Conservation (phyloP, 2,888 invertebrate species). For the Drepana falcataria region DNA sequence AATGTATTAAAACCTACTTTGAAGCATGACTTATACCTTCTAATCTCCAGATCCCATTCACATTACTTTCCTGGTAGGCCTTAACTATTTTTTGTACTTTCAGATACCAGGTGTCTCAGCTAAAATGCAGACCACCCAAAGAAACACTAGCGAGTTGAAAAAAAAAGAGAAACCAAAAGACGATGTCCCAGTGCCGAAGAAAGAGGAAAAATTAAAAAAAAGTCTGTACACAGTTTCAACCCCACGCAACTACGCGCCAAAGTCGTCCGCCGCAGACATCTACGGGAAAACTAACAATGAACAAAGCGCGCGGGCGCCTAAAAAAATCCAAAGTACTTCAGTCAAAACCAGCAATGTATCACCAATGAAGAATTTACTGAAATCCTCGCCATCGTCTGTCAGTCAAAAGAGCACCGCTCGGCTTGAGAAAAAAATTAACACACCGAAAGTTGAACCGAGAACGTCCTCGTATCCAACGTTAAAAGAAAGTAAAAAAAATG, state of each 20-base stretch:
- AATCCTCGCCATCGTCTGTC: slow-evolving; percentile 47
- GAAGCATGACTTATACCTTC: too few relatives aligned
- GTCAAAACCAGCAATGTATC: slow-evolving; percentile 29
- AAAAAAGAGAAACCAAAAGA: slow-evolving; percentile 39
- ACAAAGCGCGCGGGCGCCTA: slow-evolving; percentile 38
- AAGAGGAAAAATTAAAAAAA: slow-evolving; percentile 51
- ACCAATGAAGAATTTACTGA: slow-evolving; percentile 53
- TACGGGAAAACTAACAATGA: slow-evolving; percentile 46
- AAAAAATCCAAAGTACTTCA: slow-evolving; percentile 30
- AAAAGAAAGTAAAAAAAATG: slow-evolving; percentile 25
- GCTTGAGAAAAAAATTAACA: slow-evolving; percentile 15
- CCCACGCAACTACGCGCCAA: slow-evolving; percentile 46
- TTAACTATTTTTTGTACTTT: neutral
- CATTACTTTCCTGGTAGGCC: too few relatives aligned
- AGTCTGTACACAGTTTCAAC: slow-evolving; percentile 36
- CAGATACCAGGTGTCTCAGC: neutral
- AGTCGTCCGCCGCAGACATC: slow-evolving; percentile 53
- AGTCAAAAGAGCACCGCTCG: slow-evolving; percentile 29
- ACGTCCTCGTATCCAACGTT: slow-evolving; percentile 16
- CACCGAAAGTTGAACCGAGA: slow-evolving; percentile 19
- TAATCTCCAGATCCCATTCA: too few relatives aligned
- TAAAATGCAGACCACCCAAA: slow-evolving; percentile 39
- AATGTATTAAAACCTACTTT: too few relatives aligned
- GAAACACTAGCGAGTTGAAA: slow-evolving; percentile 22
- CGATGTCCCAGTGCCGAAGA: slow-evolving; percentile 22